Base-by-base conservation (phyloP, 2,113 vertebrate genomes). In the Malurus melanocephalus region DNA sequence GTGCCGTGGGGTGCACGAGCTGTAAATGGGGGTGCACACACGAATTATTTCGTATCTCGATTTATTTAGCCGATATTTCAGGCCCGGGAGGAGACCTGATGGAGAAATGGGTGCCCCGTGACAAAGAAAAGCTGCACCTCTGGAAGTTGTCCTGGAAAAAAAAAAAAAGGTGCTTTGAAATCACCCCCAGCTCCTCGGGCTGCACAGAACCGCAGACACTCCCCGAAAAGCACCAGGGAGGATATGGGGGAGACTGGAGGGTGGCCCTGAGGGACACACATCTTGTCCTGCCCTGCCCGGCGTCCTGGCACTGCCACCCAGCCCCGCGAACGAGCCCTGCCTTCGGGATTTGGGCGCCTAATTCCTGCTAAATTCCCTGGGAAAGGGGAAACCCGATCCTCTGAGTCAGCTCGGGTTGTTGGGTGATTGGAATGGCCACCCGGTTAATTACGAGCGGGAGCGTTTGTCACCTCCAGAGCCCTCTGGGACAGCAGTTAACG, bases 351-450 rank as follows among this genome's bases (percentile, higher is more conserved):
- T 90, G 72, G 56, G 42, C 14, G 62, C 84, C 33, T 81, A 67
- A 94, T 88, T 92, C 91, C 87, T 53, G 26, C 62, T 72, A 13
- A 68, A 88, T 90, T 87, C 84, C 78, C 51, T 87, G 81, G 55
- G 87, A 93, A 90, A 90, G 53, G 62, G 61, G 84, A 88, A 95
- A 76, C 16, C 3, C 8, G 81, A 57, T 65, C 78, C 64, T 79
- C 28, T 57, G 48, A 90, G 77, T 66, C 88, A 74, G 92, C 67
- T 85, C 74, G 9, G 61, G 38, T 28, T 35, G 73, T 16, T 15
- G 77, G 72, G 57, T n/a, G 76, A 68, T 62, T 72, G 87, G 75
- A 87, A 88, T 15, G 83, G 77, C 78, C 59, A 43, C 81, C 55
- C 6, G 20, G 12, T 74, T 82, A 60, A 85, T 80, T 61, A 61